Percentiles rank a stretch among this genome's conserved stretches.
Evolutionary conservation across 2,113 vertebrate genomes (phyloP).

Genomic region (Pogonocichla stellata): DNA sequence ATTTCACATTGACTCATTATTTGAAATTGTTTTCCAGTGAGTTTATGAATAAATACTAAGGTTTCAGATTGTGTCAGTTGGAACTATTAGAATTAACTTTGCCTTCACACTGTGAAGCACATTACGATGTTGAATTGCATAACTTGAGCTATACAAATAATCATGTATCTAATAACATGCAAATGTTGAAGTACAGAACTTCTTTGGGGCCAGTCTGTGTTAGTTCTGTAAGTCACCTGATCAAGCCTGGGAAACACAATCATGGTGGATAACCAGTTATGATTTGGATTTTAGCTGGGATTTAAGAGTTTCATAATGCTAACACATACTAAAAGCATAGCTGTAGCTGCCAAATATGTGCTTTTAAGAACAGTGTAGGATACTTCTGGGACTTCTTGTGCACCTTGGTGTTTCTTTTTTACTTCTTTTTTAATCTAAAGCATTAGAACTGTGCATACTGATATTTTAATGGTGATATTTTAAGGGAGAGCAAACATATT

Average conservation of each 20-base stretch:
- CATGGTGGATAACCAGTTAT: neutral
- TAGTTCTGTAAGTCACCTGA: neutral
- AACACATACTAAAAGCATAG: neutral
- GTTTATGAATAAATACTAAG: conserved; percentile 21
- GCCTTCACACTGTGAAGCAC: neutral
- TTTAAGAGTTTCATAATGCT: neutral
- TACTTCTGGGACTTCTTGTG: neutral
- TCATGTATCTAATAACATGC: neutral
- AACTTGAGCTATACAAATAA: neutral
- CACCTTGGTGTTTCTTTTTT: neutral
- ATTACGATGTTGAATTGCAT: neutral
- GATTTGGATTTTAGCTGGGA: neutral
- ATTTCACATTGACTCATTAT: neutral
- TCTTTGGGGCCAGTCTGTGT: neutral
- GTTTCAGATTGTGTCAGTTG: neutral
- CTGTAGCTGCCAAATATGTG: neutral
- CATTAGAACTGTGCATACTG: neutral
- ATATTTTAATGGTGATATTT: neutral
- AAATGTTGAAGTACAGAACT: neutral
- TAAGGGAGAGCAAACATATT: neutral
- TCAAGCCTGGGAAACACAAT: neutral
- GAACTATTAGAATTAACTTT: neutral
- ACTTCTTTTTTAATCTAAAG: neutral
- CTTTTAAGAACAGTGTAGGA: neutral
- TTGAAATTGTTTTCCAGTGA: conserved; percentile 14